Percentiles rank a stretch among this genome's conserved stretches.
Evolutionary conservation across 2,113 vertebrate species (phyloP).

Genomic region (Athene cunicularia): DNA sequence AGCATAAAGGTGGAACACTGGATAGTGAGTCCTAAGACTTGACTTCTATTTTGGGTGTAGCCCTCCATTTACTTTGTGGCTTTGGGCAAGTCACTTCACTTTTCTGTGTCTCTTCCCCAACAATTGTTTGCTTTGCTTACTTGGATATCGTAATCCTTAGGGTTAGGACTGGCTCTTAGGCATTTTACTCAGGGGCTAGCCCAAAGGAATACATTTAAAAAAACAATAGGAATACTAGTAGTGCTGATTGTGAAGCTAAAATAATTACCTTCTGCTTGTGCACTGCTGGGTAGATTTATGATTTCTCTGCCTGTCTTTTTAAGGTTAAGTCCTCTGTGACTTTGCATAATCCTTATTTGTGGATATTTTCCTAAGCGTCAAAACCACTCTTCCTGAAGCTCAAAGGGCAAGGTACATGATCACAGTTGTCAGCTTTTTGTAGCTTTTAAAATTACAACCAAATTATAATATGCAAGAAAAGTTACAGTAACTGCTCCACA

Average conservation of each 20-base stretch:
- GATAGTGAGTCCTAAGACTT: neutral
- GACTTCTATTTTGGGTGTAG: neutral
- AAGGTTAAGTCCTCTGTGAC: neutral
- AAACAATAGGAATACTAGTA: neutral
- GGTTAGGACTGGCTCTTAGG: neutral
- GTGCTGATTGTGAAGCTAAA: neutral
- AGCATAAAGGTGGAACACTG: neutral
- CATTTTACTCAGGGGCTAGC: neutral
- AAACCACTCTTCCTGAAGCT: neutral
- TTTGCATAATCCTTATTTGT: neutral
- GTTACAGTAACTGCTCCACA: neutral
- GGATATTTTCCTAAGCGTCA: neutral
- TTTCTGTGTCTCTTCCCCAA: neutral
- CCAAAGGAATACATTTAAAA: neutral
- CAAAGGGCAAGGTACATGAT: neutral
- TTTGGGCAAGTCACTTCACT: neutral
- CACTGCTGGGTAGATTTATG: neutral
- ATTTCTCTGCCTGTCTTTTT: neutral
- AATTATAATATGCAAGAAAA: neutral
- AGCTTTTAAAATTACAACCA: neutral
- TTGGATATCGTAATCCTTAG: neutral
- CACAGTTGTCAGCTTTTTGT: neutral
- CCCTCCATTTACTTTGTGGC: neutral
- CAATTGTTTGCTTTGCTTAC: neutral
- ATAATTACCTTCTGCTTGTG: neutral